Conservation (phyloP, 2,113 vertebrate genomes). For the Macrotis lagotis region DNA sequence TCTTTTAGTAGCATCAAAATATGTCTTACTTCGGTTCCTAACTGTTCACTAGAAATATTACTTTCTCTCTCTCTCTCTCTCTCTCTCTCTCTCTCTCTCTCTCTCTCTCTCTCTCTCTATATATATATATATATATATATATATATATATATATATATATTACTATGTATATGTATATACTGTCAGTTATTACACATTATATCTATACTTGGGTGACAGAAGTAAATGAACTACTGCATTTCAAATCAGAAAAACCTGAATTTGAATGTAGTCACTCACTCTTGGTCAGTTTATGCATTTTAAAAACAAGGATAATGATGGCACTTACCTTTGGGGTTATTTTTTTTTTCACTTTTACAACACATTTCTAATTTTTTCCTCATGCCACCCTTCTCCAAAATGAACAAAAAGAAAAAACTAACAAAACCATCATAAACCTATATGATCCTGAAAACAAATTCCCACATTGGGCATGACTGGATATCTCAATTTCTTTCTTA, state of each 20-base stretch:
- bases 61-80: too few relatives aligned
- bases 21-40: not conserved
- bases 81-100: too few relatives aligned
- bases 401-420: too few relatives aligned
- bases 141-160: too few relatives aligned
- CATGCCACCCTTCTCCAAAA: too few relatives aligned
- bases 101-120: too few relatives aligned
- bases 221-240: not conserved
- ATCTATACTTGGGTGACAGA: not conserved
- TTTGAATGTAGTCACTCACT: not conserved
- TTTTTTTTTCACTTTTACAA: too few relatives aligned
- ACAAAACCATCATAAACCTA: too few relatives aligned
- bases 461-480: not conserved
- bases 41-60: not conserved
- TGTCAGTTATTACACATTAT: not conserved
- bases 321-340: not conserved
- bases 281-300: not conserved
- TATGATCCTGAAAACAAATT: not conserved
- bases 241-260: not conserved
- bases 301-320: not conserved
- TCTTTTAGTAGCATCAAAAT: not conserved
- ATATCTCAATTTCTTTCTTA: not conserved
- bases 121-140: too few relatives aligned
- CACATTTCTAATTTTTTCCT: too few relatives aligned
- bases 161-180: not conserved